These are phyloP conservation scores for Psylliodes chrysocephalus DNA, from an alignment of 2,888 invertebrate genomes.

Conservation along the genomic window DNA sequence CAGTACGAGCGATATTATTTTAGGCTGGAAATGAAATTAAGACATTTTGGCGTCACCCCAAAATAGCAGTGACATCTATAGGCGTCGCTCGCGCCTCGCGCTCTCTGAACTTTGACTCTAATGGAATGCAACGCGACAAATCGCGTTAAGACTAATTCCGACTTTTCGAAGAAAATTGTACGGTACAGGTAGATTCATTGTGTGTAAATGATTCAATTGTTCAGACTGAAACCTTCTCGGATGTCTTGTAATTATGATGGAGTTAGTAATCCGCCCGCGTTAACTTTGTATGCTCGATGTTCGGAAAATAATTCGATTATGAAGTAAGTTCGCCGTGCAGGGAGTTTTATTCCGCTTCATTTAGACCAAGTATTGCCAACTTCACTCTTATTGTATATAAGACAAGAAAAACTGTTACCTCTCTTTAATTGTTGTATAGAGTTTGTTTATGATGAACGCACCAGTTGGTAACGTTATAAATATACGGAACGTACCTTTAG, in stretches of 20 bases:
- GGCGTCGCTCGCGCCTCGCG: too few relatives aligned
- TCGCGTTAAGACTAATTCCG: not conserved
- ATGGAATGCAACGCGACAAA: conserved; percentile 8
- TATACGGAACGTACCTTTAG: too few relatives aligned
- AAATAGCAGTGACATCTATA: conserved; percentile 13
- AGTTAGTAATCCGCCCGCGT: not conserved
- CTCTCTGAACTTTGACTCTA: not conserved
- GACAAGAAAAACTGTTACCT: too few relatives aligned
- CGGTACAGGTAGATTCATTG: not conserved
- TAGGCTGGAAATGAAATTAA: conserved; percentile 30
- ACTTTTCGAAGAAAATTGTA: conserved; percentile 4
- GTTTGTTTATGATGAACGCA: too few relatives aligned
- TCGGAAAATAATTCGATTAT: conserved; percentile 1
- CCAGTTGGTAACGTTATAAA: too few relatives aligned
- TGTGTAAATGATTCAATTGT: conserved; percentile 9
- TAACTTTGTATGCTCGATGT: not conserved
- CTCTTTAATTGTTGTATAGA: too few relatives aligned
- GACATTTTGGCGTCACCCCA: conserved; percentile 22
- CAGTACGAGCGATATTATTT: conserved; percentile 34
- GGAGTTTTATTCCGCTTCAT: not conserved
- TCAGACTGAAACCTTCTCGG: conserved; percentile 5
- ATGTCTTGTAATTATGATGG: not conserved
- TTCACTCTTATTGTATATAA: too few relatives aligned
- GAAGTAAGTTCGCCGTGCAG: not conserved
- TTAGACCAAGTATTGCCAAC: too few relatives aligned